Evolutionary conservation across 2,888 invertebrate genomes (phyloP).

Genomic region (Limnephilus marmoratus): DNA sequence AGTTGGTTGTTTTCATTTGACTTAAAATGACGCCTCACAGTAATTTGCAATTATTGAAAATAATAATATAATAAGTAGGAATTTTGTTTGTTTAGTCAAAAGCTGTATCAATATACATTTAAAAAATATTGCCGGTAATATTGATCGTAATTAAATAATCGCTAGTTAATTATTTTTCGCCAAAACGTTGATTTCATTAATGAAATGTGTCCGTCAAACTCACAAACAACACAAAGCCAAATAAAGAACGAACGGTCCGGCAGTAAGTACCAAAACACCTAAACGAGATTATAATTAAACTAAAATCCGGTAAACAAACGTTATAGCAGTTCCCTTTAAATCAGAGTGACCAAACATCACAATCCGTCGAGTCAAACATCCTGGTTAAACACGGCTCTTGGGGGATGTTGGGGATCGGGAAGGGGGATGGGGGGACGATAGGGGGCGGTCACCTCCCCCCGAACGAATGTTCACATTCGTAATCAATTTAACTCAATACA

Average conservation of each 20-base stretch:
- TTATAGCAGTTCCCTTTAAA: slow-evolving; percentile 45
- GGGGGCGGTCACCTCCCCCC: slow-evolving; percentile 18
- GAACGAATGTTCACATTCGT: slow-evolving; percentile 55
- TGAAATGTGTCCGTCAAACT: background rate
- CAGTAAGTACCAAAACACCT: background rate
- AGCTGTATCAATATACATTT: too few relatives aligned
- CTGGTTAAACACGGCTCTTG: slow-evolving; percentile 52
- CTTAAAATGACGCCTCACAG: too few relatives aligned
- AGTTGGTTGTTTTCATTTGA: too few relatives aligned
- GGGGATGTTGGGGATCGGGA: background rate
- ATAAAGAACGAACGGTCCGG: background rate
- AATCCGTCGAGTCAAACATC: slow-evolving; percentile 62
- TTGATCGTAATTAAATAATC: too few relatives aligned
- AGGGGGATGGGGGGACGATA: background rate
- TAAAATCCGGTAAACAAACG: slow-evolving; percentile 28
- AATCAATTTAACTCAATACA: slow-evolving; percentile 63
- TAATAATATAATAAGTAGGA: too few relatives aligned
- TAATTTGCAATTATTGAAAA: too few relatives aligned
- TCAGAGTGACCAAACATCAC: slow-evolving; percentile 62
- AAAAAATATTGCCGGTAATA: too few relatives aligned
- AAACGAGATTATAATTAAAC: slow-evolving; percentile 22
- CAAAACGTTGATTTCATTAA: background rate
- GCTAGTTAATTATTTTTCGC: background rate
- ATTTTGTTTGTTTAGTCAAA: too few relatives aligned
- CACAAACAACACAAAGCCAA: background rate